Evolutionary conservation across 2,888 invertebrate species (phyloP).

Genomic region (Nezara viridula): DNA sequence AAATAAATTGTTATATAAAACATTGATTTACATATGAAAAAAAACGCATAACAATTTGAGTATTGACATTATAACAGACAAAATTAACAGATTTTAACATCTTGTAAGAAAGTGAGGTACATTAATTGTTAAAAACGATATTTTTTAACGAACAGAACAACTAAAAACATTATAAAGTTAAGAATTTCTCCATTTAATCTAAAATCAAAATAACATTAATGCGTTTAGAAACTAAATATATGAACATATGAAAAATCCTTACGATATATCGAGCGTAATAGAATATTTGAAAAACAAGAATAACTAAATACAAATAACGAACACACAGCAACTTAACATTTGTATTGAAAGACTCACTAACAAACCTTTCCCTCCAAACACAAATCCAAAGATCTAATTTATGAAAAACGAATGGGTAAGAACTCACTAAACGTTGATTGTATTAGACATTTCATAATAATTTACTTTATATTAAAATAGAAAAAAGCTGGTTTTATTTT

Average conservation of each 20-base stretch:
- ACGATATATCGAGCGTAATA: neutral
- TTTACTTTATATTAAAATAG: neutral
- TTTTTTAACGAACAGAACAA: neutral
- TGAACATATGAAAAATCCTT: neutral
- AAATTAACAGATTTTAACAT: no score
- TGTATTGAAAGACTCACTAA: neutral
- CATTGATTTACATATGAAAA: no score
- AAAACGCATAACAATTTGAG: no score
- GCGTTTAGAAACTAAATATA: neutral
- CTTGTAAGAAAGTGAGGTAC: neutral
- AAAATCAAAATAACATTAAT: neutral
- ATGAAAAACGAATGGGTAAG: no score
- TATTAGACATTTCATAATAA: no score
- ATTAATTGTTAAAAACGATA: neutral
- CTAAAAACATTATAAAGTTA: neutral
- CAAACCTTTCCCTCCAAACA: slow-evolving; percentile 38
- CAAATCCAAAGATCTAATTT: slow-evolving; percentile 13
- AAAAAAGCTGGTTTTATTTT: neutral
- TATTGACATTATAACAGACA: no score
- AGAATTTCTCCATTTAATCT: neutral
- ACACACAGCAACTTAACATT: neutral
- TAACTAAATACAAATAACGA: neutral
- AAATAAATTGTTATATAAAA: no score
- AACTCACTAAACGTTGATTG: no score
- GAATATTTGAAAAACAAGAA: neutral